Evolutionary conservation across 2,888 invertebrate species (phyloP).

Genomic region (Psylliodes chrysocephalus): DNA sequence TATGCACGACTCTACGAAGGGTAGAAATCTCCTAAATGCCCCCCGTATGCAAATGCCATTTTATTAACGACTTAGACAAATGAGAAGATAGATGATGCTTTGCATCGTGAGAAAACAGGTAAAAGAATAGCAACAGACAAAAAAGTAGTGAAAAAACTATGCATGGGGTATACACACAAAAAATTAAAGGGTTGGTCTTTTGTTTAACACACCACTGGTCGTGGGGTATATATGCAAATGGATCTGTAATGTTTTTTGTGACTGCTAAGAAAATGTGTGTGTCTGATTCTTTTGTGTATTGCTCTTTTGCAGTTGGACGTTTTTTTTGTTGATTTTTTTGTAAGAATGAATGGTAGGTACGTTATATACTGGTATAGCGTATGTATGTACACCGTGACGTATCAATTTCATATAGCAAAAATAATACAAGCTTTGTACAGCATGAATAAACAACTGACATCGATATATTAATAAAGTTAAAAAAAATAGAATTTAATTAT

Average conservation of each 20-base stretch:
- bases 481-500: too few relatives aligned
- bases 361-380: background rate
- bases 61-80: slow-evolving; percentile 47
- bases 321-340: slow-evolving; percentile 26
- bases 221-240: slow-evolving; percentile 42
- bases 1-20: slow-evolving; percentile 32
- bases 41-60: slow-evolving; percentile 36
- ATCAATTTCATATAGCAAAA: slow-evolving; percentile 21
- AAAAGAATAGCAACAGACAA: slow-evolving; percentile 37
- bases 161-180: slow-evolving; percentile 38
- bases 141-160: slow-evolving; percentile 40
- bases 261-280: slow-evolving; percentile 24
- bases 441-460: too few relatives aligned
- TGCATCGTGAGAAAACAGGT: slow-evolving; percentile 45
- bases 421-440: too few relatives aligned
- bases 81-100: slow-evolving; percentile 43
- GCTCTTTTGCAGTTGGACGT: slow-evolving; percentile 33
- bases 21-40: slow-evolving; percentile 27
- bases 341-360: background rate
- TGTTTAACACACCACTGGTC: slow-evolving; percentile 42
- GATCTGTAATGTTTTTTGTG: slow-evolving; percentile 27
- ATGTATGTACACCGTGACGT: slow-evolving; percentile 10
- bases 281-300: slow-evolving; percentile 24
- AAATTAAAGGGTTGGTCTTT: slow-evolving; percentile 43
- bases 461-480: too few relatives aligned